These are phyloP conservation scores for Otus sunia DNA, from an alignment of 2,113 vertebrate species.

Conservation along the genomic window DNA sequence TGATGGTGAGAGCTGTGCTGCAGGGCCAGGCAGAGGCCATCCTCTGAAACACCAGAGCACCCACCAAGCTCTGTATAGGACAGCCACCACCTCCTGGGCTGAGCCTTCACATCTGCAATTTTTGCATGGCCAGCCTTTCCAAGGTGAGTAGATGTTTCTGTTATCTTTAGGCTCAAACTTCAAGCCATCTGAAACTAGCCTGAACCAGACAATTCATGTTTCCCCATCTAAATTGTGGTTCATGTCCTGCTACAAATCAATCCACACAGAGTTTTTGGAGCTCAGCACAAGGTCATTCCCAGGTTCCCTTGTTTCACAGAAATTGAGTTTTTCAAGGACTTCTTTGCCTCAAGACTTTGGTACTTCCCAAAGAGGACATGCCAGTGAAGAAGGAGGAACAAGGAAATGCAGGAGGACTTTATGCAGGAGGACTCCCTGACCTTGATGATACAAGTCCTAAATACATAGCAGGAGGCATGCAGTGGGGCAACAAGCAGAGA, in stretches of 20 bases:
- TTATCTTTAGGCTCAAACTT: background rate
- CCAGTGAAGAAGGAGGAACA: background rate
- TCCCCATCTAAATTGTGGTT: background rate
- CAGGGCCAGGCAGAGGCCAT: background rate
- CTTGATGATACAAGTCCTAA: background rate
- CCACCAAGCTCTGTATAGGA: background rate
- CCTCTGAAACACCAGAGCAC: background rate
- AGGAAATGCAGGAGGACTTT: background rate
- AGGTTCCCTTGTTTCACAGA: background rate
- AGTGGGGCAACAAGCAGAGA: background rate
- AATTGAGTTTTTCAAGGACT: background rate
- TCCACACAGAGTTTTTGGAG: background rate
- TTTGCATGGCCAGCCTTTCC: background rate
- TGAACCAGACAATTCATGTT: background rate
- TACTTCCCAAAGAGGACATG: background rate
- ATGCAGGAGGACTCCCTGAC: background rate
- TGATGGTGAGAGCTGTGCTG: background rate
- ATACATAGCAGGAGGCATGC: background rate
- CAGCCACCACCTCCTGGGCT: background rate
- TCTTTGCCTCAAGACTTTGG: rapidly evolving
- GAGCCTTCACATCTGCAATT: rapidly evolving
- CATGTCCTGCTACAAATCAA: background rate
- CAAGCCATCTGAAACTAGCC: background rate
- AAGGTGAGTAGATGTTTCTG: background rate
- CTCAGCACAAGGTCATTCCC: rapidly evolving